Conservation (phyloP, 2,888 invertebrate genomes). For the Tetanocera ferruginea region DNA sequence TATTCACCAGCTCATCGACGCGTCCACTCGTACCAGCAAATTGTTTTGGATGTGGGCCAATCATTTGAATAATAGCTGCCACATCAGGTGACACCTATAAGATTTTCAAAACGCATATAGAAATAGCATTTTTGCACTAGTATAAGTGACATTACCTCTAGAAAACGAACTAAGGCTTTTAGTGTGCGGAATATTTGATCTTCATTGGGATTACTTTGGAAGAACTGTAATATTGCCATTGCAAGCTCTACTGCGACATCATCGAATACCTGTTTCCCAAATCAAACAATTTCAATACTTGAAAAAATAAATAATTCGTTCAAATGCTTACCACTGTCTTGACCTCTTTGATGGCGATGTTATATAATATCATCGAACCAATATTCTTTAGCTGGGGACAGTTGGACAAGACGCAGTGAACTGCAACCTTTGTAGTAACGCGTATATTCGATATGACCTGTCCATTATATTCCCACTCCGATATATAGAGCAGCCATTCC, state of each 20-base stretch:
- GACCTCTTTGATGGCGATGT: slow-evolving; percentile 95
- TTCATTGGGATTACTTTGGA: slow-evolving; percentile 84
- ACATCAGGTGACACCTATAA: slow-evolving; percentile 88
- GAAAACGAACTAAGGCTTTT: slow-evolving; percentile 79
- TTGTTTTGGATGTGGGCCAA: slow-evolving; percentile 87
- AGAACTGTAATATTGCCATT: slow-evolving; percentile 91
- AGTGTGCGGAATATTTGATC: slow-evolving; percentile 84
- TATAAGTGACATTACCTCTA: slow-evolving; percentile 58
- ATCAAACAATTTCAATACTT: neutral
- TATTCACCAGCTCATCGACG: slow-evolving; percentile 84
- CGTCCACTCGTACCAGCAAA: slow-evolving; percentile 86
- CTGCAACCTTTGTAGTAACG: slow-evolving; percentile 91
- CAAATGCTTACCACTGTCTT: slow-evolving; percentile 93
- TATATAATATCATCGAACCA: slow-evolving; percentile 90
- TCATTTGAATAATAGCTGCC: slow-evolving; percentile 89
- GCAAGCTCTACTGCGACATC: slow-evolving; percentile 92
- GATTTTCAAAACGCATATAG: slow-evolving; percentile 28
- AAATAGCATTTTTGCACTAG: neutral
- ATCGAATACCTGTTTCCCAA: slow-evolving; percentile 83
- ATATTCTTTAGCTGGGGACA: slow-evolving; percentile 80
- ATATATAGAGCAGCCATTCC: slow-evolving; percentile 94
- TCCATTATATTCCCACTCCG: slow-evolving; percentile 87
- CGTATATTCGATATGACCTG: slow-evolving; percentile 88
- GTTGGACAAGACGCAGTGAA: slow-evolving; percentile 84
- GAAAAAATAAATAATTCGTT: neutral